Base-by-base conservation (phyloP, 2,888 invertebrate genomes). In the Hybos culiciformis region DNA sequence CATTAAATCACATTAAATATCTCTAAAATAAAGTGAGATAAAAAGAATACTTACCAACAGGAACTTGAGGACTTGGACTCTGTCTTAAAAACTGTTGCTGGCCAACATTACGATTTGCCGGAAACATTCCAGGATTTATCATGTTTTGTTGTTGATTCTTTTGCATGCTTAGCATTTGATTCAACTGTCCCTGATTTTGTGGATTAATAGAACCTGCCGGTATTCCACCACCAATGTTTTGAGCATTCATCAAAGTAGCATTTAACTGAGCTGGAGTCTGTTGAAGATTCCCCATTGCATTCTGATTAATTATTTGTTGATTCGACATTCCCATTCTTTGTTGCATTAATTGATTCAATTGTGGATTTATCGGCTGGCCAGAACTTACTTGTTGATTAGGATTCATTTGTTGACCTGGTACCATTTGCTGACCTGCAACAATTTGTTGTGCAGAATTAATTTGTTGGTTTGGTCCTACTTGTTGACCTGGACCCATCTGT, bases 11-110 rank as follows among this genome's bases (percentile, higher is more conserved):
- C n/a, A n/a, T n/a, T n/a, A n/a, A n/a, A n/a, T n/a, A n/a, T n/a
- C n/a, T n/a, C n/a, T n/a, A n/a, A n/a, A n/a, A n/a, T n/a, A n/a
- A n/a, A n/a, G n/a, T n/a, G n/a, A n/a, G n/a, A n/a, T n/a, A n/a
- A n/a, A n/a, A n/a, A n/a, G n/a, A n/a, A n/a, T n/a, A 2, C 8
- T 77, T 70, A 34, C 73, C 74, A 23, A 80, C 82, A 2, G 77
- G 77, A 37, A 80, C 82, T 1, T 82, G 80, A 0, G 84, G 83
- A 14, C 82, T 80, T 1, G 85, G 85, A 55, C 84, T 85, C 59
- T 84, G 86, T 1, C 81, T 70, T 51, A 86, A 69, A 66, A 83
- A 87, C 59, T 83, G 83, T 50, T 72, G 75, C 4, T 84, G 83
- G 1, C 78, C 77, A 1, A 80, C 78, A 33, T 78, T 79, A 1